A percentile compares a stretch with the other conserved stretches of the same genome.
Conservation (phyloP, 2,797 vertebrate species). For the Glossophaga mutica region DNA sequence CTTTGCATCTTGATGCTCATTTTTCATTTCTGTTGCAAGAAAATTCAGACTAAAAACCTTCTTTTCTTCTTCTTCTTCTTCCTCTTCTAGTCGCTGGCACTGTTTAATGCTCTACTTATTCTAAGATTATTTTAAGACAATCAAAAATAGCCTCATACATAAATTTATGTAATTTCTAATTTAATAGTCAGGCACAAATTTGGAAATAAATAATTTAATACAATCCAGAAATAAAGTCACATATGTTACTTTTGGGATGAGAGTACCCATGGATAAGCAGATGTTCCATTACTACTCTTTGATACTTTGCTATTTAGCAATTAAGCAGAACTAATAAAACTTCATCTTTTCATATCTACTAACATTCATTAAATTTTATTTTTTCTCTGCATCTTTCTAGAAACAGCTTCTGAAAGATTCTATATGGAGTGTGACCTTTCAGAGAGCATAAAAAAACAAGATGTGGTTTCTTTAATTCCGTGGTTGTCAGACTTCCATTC, state of each 20-base stretch:
- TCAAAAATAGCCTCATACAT: background rate
- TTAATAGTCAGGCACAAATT: background rate
- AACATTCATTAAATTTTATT: background rate
- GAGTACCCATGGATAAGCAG: background rate
- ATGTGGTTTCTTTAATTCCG: background rate
- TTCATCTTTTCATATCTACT: background rate
- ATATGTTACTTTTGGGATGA: background rate
- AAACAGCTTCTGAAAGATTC: background rate
- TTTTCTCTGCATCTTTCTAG: background rate
- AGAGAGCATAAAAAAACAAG: background rate
- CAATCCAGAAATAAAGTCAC: background rate
- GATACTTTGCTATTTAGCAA: background rate
- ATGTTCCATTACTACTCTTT: background rate
- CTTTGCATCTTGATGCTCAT: background rate
- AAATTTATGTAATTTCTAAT: background rate
- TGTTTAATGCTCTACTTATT: background rate
- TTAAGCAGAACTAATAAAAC: background rate
- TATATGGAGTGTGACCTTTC: background rate
- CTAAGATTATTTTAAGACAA: constrained; percentile 28
- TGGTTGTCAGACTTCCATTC: background rate
- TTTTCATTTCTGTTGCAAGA: background rate
- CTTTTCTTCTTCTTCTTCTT: too few relatives aligned
- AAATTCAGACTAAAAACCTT: background rate
- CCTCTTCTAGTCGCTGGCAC: background rate
- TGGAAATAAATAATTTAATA: background rate